Percentiles rank a stretch among this genome's conserved stretches.
These are phyloP conservation scores for Harpalus rufipes DNA, from an alignment of 2,888 invertebrate genomes.

Conservation along the genomic window DNA sequence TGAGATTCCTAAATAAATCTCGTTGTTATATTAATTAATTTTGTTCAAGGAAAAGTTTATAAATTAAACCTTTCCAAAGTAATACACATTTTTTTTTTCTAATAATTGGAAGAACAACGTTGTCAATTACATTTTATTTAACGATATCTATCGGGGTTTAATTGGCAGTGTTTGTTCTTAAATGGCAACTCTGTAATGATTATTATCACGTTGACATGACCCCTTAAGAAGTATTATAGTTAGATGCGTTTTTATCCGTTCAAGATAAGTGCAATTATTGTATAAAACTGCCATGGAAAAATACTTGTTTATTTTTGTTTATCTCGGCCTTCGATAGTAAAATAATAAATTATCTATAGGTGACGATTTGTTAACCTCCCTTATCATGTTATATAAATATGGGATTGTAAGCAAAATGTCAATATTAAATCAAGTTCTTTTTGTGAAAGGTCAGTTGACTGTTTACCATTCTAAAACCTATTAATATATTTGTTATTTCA, in stretches of 20 bases:
- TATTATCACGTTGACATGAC: constrained; percentile 47
- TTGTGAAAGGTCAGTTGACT: constrained; percentile 59
- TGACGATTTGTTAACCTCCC: constrained; percentile 28
- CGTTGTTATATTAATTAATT: constrained; percentile 1
- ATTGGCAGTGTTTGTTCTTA: constrained; percentile 39
- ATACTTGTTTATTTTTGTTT: constrained; percentile 36
- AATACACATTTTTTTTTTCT: not conserved
- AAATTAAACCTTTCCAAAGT: not conserved
- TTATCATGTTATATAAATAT: constrained; percentile 58
- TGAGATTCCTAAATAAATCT: constrained; percentile 1
- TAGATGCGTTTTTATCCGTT: constrained; percentile 16
- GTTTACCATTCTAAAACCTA: constrained; percentile 21
- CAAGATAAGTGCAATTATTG: constrained; percentile 15
- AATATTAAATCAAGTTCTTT: constrained; percentile 41
- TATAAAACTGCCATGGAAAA: not conserved
- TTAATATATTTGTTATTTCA: constrained; percentile 11
- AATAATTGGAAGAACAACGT: constrained; percentile 32
- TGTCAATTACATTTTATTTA: not conserved
- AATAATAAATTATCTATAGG: constrained; percentile 45
- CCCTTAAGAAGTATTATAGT: constrained; percentile 33
- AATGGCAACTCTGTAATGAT: constrained; percentile 44
- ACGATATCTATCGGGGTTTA: constrained; percentile 27
- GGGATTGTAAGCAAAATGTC: constrained; percentile 19
- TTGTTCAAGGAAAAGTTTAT: not conserved
- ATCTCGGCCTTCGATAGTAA: constrained; percentile 47